A percentile compares a stretch with the other conserved stretches of the same genome.
Evolutionary conservation across 2,113 vertebrate genomes (phyloP).

Genomic region (Cavia aperea): DNA sequence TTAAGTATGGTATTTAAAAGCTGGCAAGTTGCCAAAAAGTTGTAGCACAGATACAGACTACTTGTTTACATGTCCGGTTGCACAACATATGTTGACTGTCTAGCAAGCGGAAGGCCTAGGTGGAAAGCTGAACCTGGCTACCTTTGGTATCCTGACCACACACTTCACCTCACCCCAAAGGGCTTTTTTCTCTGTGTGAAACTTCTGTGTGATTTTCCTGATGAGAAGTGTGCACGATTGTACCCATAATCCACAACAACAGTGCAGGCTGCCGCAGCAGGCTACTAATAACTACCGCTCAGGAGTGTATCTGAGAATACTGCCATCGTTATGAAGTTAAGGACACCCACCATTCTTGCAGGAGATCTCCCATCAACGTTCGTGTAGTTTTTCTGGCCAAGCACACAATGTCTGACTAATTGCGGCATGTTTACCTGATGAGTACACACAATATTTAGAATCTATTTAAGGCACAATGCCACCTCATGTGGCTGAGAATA

Average conservation of each 20-base stretch:
- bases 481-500: background rate
- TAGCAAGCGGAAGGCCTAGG: background rate
- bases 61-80: no score
- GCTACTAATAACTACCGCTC: background rate
- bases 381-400: background rate
- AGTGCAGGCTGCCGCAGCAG: background rate
- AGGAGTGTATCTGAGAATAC: background rate
- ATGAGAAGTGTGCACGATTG: background rate
- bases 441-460: background rate
- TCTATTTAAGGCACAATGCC: background rate
- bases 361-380: background rate
- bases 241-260: background rate
- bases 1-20: no score
- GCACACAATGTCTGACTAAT: background rate
- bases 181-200: background rate
- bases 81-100: no score
- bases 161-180: background rate
- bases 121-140: background rate
- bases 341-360: background rate
- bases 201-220: background rate
- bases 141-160: background rate
- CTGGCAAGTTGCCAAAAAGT: no score
- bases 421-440: background rate
- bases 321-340: background rate
- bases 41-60: no score